These are phyloP conservation scores for Omphaloscelis lunosa DNA, from an alignment of 2,888 invertebrate genomes.

Conservation along the genomic window DNA sequence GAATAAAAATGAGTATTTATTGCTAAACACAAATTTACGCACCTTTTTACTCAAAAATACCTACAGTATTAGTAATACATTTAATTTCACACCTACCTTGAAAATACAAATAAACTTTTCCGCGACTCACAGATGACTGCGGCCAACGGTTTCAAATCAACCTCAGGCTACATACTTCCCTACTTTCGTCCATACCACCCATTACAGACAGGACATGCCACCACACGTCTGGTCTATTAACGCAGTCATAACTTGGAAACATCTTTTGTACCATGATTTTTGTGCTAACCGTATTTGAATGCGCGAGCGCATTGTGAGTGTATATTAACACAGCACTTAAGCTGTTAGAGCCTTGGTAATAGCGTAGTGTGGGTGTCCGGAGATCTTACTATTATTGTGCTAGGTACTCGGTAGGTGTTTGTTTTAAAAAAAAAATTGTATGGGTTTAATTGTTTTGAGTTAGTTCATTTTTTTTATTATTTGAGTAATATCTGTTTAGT, in stretches of 20 bases:
- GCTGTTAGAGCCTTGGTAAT: conserved; percentile 80
- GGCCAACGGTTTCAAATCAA: neutral
- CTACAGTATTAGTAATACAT: neutral
- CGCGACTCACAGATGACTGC: neutral
- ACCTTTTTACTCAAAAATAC: neutral
- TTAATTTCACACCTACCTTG: neutral
- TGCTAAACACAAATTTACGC: neutral
- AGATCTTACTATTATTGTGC: conserved; percentile 50
- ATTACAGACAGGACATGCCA: conserved; percentile 73
- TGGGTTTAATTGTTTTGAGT: neutral
- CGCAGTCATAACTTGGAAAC: conserved; percentile 76
- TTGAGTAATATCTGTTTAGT: neutral
- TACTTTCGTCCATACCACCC: conserved; percentile 61
- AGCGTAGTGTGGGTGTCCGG: conserved; percentile 78
- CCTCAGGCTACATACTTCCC: conserved; percentile 1
- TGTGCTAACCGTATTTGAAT: conserved; percentile 80
- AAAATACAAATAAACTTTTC: neutral
- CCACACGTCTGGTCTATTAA: conserved; percentile 81
- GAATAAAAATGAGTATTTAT: neutral
- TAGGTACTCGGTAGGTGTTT: conserved; percentile 18
- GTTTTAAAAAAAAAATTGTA: conserved; percentile 10
- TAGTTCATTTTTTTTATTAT: neutral
- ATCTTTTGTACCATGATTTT: conserved; percentile 79
- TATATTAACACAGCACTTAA: conserved; percentile 86
- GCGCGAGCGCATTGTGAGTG: conserved; percentile 74